Evolutionary conservation across 2,797 vertebrate species (phyloP).

Genomic region (Macrochelys suwanniensis): DNA sequence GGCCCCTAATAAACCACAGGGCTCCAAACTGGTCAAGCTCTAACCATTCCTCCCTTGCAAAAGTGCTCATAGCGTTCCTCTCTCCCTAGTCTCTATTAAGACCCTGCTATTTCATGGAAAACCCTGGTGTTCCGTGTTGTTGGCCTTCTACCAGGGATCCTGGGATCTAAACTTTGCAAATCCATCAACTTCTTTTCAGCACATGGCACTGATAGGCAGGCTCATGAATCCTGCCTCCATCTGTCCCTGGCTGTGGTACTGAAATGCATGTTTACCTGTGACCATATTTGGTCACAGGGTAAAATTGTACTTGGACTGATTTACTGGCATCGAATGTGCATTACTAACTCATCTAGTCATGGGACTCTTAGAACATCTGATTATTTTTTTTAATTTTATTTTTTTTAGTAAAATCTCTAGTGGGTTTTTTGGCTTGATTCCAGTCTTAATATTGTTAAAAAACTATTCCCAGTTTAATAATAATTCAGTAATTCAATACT

Average conservation of each 20-base stretch:
- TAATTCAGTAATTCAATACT: neutral
- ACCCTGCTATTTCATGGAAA: neutral
- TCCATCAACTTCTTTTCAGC: neutral
- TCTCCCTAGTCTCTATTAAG: neutral
- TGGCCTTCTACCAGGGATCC: neutral
- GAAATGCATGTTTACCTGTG: neutral
- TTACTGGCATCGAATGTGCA: neutral
- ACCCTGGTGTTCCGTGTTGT: neutral
- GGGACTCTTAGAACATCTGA: neutral
- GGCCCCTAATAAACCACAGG: neutral
- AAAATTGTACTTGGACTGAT: neutral
- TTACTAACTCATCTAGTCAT: neutral
- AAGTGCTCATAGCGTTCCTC: neutral
- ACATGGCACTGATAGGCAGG: neutral
- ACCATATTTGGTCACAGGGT: neutral
- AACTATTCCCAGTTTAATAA: neutral
- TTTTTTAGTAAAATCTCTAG: neutral
- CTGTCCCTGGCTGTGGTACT: neutral
- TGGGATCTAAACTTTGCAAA: neutral
- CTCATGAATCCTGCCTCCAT: neutral
- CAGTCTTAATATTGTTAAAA: neutral
- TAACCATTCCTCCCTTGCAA: neutral
- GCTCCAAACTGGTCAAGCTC: neutral
- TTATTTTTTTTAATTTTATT: neutral
- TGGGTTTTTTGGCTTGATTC: neutral